Percentiles rank a stretch among this genome's conserved stretches.
Conservation (phyloP, 2,888 invertebrate genomes). For the Cephus rjabovi region DNA sequence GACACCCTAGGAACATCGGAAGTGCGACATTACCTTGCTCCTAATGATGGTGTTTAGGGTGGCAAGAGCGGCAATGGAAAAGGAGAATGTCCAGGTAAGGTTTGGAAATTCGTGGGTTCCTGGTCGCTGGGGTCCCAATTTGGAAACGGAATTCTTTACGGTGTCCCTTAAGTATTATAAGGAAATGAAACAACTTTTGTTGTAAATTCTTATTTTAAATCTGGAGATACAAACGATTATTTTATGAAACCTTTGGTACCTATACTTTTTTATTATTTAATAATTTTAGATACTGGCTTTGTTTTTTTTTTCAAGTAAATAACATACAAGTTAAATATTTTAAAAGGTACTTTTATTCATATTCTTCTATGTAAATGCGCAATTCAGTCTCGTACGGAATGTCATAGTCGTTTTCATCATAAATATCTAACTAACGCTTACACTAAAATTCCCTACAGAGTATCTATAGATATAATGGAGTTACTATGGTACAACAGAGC, state of each 20-base stretch:
- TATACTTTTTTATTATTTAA: background rate
- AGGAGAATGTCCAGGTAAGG: constrained; percentile 8
- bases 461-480: background rate
- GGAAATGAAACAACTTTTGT: background rate
- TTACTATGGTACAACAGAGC: background rate
- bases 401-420: constrained; percentile 18
- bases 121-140: constrained; percentile 5
- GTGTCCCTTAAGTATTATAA: background rate
- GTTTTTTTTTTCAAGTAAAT: background rate
- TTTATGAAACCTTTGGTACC: background rate
- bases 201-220: background rate
- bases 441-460: background rate
- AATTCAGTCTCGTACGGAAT: constrained; percentile 22
- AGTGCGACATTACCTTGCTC: constrained; percentile 6
- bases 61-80: constrained; percentile 1
- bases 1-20: background rate
- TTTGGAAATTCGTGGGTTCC: constrained; percentile 5
- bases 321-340: background rate
- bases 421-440: constrained; percentile 14
- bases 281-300: background rate
- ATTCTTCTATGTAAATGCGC: constrained; percentile 3
- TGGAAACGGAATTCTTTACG: background rate
- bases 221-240: background rate
- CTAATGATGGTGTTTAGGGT: constrained; percentile 9
- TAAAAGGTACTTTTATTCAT: background rate